These are phyloP conservation scores for Caenorhabditis latens DNA, from an alignment of 1,140 invertebrate genomes.

Conservation along the genomic window DNA sequence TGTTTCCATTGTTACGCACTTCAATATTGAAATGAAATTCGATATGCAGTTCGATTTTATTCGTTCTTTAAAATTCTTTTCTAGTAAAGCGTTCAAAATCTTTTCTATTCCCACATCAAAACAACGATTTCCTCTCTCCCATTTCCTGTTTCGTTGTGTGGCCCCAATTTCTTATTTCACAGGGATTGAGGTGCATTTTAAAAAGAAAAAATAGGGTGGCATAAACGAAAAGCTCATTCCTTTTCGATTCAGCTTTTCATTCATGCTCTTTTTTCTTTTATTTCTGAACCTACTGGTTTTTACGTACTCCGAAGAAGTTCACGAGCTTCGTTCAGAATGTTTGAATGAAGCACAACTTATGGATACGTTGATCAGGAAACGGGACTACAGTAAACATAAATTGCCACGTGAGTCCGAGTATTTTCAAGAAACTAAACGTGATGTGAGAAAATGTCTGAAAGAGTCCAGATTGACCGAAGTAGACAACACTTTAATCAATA, in stretches of 20 bases:
- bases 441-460: no score
- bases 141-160: slow-evolving; percentile 47
- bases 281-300: background rate
- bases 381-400: slow-evolving; percentile 57
- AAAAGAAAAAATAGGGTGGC: background rate
- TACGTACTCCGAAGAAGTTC: background rate
- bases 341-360: slow-evolving; percentile 42
- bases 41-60: background rate
- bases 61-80: background rate
- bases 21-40: slow-evolving; percentile 1
- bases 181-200: background rate
- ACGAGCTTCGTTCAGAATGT: slow-evolving; percentile 36
- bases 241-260: background rate
- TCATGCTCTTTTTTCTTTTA: background rate
- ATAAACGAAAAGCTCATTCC: slow-evolving; percentile 32
- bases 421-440: background rate
- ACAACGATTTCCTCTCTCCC: slow-evolving; percentile 30
- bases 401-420: slow-evolving; percentile 17
- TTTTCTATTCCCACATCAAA: background rate
- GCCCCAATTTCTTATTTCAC: background rate
- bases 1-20: no score
- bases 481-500: background rate
- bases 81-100: background rate
- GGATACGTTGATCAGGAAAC: background rate
- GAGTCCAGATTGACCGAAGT: no score